A percentile compares a stretch with the other conserved stretches of the same genome.
Conservation (phyloP, 23 tunicate species). For the Phallusia fumigata region DNA sequence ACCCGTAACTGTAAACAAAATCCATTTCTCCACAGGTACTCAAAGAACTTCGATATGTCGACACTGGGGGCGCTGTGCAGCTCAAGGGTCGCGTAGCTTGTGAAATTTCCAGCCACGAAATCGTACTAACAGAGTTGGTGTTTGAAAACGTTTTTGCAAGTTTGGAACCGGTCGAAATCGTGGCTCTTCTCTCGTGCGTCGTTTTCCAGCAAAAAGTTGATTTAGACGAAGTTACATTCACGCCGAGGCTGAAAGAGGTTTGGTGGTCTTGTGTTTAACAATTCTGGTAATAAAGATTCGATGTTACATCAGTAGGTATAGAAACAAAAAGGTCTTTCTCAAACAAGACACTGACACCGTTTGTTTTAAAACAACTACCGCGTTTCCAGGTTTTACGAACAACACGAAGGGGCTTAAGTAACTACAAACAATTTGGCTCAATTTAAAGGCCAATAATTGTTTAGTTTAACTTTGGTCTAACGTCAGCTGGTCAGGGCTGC, state of each 20-base stretch:
- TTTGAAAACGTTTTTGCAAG: constrained; percentile 80
- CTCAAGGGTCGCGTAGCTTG: constrained; percentile 99
- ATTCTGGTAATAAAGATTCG: no score
- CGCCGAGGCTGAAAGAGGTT: constrained; percentile 71
- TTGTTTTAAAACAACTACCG: no score
- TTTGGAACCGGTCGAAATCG: constrained; percentile 85
- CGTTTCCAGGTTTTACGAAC: no score
- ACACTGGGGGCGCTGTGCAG: constrained; percentile 82
- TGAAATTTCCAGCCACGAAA: constrained; percentile 85
- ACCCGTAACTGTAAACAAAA: no score
- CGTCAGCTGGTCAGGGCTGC: no score
- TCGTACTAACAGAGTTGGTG: constrained; percentile 91
- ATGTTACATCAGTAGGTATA: no score
- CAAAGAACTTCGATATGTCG: constrained; percentile 71
- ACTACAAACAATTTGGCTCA: no score
- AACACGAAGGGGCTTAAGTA: no score
- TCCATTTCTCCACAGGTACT: constrained; percentile 47
- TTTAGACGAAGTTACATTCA: constrained; percentile 59
- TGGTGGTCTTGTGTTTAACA: not conserved
- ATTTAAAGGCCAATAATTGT: no score
- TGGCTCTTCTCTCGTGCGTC: constrained; percentile 82
- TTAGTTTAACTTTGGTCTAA: no score
- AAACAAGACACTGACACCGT: no score
- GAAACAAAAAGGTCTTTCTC: no score
- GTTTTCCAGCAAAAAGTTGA: constrained; percentile 92